Percentiles rank a stretch among this genome's conserved stretches.
phyloP scores from a whole-genome alignment of 1,140 invertebrate genomes.

The Hypsibius dujardini region DNA sequence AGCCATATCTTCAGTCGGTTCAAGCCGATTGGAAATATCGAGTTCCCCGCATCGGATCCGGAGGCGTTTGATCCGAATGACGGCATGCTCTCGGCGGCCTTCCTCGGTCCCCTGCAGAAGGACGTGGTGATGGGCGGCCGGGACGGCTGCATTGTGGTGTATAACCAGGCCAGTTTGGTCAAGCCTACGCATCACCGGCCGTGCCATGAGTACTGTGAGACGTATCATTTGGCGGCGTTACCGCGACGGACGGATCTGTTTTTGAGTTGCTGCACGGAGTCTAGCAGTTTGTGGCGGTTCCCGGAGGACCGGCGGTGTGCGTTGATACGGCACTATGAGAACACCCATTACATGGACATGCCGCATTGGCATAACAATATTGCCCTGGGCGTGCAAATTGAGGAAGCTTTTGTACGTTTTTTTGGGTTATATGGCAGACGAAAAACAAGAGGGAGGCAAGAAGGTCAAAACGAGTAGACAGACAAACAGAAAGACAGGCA shows the following conservation, averaged over 20 bases:
- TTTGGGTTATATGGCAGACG: not conserved
- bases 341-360: constrained; percentile 2
- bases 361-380: not conserved
- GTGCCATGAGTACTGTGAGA: constrained; percentile 11
- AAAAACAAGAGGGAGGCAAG: not conserved
- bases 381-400: not conserved
- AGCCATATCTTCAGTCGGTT: not conserved
- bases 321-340: not conserved
- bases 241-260: not conserved
- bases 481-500: too few relatives aligned
- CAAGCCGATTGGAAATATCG: not conserved
- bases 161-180: not conserved
- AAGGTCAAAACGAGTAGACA: too few relatives aligned
- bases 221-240: not conserved
- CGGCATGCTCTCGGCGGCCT: not conserved
- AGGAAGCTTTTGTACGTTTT: not conserved
- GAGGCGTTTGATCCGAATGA: not conserved
- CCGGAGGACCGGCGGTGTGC: not conserved
- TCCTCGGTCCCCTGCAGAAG: not conserved
- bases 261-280: not conserved
- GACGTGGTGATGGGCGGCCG: not conserved
- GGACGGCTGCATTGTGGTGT: not conserved
- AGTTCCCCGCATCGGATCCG: not conserved
- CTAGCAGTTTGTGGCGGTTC: not conserved
- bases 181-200: not conserved